Conservation (phyloP, 2,113 vertebrate genomes). For the Collichthys lucidus region DNA sequence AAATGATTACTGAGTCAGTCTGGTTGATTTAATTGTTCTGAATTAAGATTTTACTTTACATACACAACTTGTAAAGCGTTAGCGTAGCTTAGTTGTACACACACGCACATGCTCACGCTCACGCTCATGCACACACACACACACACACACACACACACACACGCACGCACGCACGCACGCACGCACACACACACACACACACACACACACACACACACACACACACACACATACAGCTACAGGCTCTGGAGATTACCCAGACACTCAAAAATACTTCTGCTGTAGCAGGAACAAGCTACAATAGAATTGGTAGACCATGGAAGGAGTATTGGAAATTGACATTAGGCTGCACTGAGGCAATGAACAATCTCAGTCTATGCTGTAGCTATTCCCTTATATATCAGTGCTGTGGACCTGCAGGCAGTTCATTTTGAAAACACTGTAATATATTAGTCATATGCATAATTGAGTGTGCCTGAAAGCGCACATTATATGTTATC, state of each 20-base stretch:
- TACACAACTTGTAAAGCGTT: neutral
- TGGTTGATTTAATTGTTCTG: neutral
- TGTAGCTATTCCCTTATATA: conserved; percentile 25
- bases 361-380: conserved; percentile 31
- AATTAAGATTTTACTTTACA: neutral
- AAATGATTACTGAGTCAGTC: neutral
- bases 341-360: conserved; percentile 34
- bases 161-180: neutral
- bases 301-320: conserved; percentile 38
- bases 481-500: no score
- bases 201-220: neutral
- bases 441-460: neutral
- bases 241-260: conserved; percentile 17
- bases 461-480: neutral
- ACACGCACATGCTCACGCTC: neutral
- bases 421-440: neutral
- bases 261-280: conserved; percentile 29
- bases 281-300: conserved; percentile 26
- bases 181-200: neutral
- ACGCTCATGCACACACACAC: neutral
- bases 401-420: conserved; percentile 21
- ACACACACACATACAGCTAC: neutral
- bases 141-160: neutral
- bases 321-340: conserved; percentile 39
- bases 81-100: no score